These are phyloP conservation scores for Artibeus jamaicensis DNA, from an alignment of 2,797 vertebrate species.

Conservation along the genomic window DNA sequence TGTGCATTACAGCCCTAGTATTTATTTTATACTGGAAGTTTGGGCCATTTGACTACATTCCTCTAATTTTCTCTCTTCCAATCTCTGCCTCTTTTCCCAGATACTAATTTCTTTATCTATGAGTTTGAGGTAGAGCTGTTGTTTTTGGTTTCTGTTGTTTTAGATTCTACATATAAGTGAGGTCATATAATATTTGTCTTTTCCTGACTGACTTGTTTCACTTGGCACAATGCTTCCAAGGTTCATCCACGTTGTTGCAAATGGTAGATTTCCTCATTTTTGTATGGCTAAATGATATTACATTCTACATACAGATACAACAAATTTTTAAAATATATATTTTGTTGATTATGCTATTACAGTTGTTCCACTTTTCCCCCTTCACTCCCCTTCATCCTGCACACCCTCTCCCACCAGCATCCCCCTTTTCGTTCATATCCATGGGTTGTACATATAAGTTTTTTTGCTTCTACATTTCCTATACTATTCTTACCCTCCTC, in stretches of 20 bases:
- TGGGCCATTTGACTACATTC: background rate
- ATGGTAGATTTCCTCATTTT: background rate
- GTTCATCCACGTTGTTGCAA: background rate
- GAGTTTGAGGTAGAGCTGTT: background rate
- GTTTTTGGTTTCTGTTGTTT: background rate
- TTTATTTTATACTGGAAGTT: background rate
- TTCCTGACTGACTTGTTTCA: background rate
- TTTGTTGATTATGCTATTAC: no score
- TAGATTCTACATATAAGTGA: background rate
- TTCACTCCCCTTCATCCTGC: no score
- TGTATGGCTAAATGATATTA: background rate
- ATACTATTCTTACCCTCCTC: no score
- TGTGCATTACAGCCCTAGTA: no score
- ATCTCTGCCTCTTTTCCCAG: no score
- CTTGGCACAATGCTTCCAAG: background rate
- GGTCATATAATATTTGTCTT: background rate
- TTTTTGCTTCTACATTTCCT: no score
- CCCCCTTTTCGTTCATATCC: no score
- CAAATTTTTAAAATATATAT: no score
- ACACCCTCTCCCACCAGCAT: no score
- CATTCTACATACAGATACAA: background rate
- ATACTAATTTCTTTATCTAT: background rate
- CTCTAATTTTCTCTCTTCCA: background rate
- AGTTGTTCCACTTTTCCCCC: no score
- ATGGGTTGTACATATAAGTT: no score